Evolutionary conservation across 2,113 vertebrate genomes (phyloP).

Genomic region (Lepidothrix coronata): DNA sequence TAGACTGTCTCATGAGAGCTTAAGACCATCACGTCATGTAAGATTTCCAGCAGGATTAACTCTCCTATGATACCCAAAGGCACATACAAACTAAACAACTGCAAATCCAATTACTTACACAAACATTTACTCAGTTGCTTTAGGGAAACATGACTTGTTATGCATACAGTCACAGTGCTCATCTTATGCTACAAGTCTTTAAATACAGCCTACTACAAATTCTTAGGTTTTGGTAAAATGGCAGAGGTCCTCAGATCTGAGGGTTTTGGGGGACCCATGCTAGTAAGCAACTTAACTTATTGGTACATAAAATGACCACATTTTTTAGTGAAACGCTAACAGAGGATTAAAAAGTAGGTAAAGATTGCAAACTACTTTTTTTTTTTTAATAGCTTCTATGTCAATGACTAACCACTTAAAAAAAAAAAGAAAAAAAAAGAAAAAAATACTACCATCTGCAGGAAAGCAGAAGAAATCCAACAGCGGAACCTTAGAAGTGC

Average conservation of each 20-base stretch:
- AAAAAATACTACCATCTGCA: background rate
- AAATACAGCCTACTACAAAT: background rate
- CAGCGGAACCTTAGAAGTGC: background rate
- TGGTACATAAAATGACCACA: background rate
- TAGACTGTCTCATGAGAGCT: background rate
- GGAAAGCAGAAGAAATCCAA: background rate
- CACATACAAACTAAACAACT: background rate
- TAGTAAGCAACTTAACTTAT: background rate
- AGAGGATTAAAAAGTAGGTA: background rate
- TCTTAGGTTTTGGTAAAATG: background rate
- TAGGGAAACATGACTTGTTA: background rate
- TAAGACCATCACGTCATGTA: background rate
- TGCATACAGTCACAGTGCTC: background rate
- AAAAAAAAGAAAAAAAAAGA: no score
- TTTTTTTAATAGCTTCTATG: background rate
- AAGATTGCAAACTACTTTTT: background rate
- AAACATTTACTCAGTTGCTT: slow-evolving; percentile 29
- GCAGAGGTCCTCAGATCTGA: background rate
- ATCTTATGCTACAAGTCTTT: background rate
- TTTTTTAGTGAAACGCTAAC: background rate
- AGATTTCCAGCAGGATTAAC: background rate
- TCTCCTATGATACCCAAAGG: background rate
- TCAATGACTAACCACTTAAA: background rate
- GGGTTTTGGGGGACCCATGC: background rate
- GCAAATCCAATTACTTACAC: slow-evolving; percentile 27